Evolutionary conservation across 2,113 vertebrate species (phyloP).

Genomic region (Paratilapia polleni): DNA sequence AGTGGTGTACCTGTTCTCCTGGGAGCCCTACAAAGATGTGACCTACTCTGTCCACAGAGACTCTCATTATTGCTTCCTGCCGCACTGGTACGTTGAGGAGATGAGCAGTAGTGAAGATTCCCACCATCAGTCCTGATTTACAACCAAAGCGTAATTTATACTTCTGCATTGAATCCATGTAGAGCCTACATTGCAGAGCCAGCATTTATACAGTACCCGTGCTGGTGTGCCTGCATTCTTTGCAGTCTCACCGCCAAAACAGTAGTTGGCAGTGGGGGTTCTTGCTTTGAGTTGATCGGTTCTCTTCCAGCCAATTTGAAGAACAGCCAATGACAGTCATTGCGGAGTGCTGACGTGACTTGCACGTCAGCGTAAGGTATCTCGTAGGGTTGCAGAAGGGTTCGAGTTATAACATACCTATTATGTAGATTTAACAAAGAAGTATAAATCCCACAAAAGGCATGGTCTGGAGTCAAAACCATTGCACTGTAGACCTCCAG

Average conservation of each 20-base stretch:
- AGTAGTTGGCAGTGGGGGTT: too few relatives aligned
- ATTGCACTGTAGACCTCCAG: not conserved
- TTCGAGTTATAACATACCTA: too few relatives aligned
- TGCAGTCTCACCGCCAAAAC: too few relatives aligned
- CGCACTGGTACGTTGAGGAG: conserved; percentile 84
- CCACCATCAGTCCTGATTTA: not conserved
- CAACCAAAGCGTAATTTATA: not conserved
- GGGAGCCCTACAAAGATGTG: conserved; percentile 85
- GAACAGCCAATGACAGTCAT: not conserved
- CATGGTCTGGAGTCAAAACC: not conserved
- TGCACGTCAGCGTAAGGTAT: not conserved
- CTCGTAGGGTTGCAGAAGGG: not conserved
- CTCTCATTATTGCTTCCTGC: conserved; percentile 82
- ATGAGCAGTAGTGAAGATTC: conserved; percentile 50
- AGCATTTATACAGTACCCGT: too few relatives aligned
- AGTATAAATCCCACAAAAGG: not conserved
- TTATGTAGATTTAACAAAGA: not conserved
- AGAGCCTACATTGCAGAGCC: too few relatives aligned
- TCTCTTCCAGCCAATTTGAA: not conserved
- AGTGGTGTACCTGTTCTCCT: conserved; percentile 86
- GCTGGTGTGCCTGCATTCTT: too few relatives aligned
- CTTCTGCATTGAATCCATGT: not conserved
- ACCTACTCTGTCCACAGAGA: conserved; percentile 84
- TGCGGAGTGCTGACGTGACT: not conserved
- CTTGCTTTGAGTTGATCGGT: not conserved